phyloP scores from a whole-genome alignment of 2,888 invertebrate species.

The Athalia rosae region DNA sequence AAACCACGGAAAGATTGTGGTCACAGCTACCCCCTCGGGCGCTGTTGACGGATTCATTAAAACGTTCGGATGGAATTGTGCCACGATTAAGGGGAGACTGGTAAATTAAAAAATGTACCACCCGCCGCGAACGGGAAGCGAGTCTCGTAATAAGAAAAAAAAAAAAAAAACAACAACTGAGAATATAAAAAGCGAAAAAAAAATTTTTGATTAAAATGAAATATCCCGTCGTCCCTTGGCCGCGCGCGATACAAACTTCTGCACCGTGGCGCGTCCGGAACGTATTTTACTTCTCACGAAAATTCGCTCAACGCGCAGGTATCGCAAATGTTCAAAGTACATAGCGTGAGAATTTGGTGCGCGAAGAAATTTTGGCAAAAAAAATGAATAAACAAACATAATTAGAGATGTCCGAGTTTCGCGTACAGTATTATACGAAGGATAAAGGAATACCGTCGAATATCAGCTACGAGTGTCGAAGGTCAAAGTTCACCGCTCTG shows the following conservation, averaged over 20 bases:
- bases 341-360: not conserved
- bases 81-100: conserved; percentile 60
- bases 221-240: conserved; percentile 41
- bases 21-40: conserved; percentile 42
- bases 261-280: not conserved
- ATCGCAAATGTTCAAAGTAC: conserved; percentile 17
- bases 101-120: conserved; percentile 52
- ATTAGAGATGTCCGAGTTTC: too few species aligned
- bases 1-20: conserved; percentile 43
- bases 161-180: not conserved
- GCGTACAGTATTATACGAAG: too few species aligned
- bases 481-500: not conserved
- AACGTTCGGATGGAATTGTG: conserved; percentile 62
- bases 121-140: conserved; percentile 39
- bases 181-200: too few species aligned
- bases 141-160: conserved; percentile 42
- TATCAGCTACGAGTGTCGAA: too few species aligned
- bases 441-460: too few species aligned
- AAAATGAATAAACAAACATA: too few species aligned
- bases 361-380: not conserved
- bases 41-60: conserved; percentile 68
- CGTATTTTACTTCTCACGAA: conserved; percentile 4
- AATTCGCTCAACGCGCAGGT: conserved; percentile 2
- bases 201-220: conserved; percentile 35
- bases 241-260: not conserved